Evolutionary conservation across 2,113 vertebrate species (phyloP).

Genomic region (Coreoperca whiteheadi): DNA sequence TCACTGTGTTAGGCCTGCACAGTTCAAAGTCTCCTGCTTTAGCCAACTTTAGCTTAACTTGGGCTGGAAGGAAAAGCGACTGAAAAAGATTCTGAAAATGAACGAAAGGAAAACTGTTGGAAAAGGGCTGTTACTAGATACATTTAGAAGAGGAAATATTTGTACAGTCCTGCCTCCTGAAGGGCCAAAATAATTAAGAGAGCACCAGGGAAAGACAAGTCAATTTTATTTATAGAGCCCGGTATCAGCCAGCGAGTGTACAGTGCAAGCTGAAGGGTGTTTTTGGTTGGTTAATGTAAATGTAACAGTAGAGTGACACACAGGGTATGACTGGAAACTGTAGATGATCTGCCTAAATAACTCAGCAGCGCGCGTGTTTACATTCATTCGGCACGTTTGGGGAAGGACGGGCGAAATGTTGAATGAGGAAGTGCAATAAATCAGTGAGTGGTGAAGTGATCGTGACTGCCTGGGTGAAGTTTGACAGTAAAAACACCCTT

Average conservation of each 20-base stretch:
- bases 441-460: background rate
- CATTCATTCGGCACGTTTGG: background rate
- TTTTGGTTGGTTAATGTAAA: background rate
- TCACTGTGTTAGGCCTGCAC: background rate
- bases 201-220: background rate
- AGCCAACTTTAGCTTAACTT: background rate
- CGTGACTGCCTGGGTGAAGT: background rate
- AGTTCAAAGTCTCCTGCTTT: background rate
- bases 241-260: background rate
- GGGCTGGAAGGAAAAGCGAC: background rate
- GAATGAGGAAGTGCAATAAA: conserved; percentile 3
- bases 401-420: too few species aligned
- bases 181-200: background rate
- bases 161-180: background rate
- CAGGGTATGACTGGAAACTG: background rate
- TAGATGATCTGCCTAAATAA: background rate
- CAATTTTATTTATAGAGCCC: too few species aligned
- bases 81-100: background rate
- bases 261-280: background rate
- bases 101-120: background rate
- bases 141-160: background rate
- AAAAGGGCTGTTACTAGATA: background rate
- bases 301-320: background rate
- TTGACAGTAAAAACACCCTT: background rate
- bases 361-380: background rate